Percentiles rank a stretch among this genome's conserved stretches.
Conservation (phyloP, 2,888 invertebrate genomes). For the Drosophila barbarae region DNA sequence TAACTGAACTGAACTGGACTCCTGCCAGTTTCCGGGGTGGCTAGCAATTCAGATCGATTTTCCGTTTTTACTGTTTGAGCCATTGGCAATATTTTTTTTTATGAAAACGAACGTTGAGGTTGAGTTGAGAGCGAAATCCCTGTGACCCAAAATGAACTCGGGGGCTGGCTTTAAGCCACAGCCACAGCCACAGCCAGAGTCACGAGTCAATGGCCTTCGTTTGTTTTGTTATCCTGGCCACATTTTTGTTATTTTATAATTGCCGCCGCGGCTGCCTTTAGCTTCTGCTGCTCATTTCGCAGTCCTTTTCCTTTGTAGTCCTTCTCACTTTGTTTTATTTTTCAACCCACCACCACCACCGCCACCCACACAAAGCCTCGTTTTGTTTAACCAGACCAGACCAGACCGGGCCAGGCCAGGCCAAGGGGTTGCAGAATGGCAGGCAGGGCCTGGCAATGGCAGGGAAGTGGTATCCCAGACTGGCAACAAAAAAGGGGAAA, state of each 20-base stretch:
- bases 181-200: slow-evolving; percentile 17
- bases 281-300: slow-evolving; percentile 55
- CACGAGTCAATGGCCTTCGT: slow-evolving; percentile 36
- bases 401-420: slow-evolving; percentile 3
- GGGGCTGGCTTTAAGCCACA: background rate
- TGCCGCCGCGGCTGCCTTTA: slow-evolving; percentile 50
- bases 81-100: slow-evolving; percentile 36
- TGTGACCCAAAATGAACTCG: slow-evolving; percentile 37
- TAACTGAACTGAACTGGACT: slow-evolving; percentile 9
- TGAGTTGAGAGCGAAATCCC: slow-evolving; percentile 17
- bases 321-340: slow-evolving; percentile 29
- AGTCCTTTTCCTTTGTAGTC: slow-evolving; percentile 51
- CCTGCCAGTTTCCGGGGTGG: slow-evolving; percentile 45
- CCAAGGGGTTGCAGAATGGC: slow-evolving; percentile 24
- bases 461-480: slow-evolving; percentile 16
- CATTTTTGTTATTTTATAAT: slow-evolving; percentile 71
- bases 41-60: slow-evolving; percentile 38
- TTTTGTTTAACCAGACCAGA: slow-evolving; percentile 59
- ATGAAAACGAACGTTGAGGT: slow-evolving; percentile 21
- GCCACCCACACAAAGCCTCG: background rate
- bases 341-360: background rate
- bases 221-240: slow-evolving; percentile 37
- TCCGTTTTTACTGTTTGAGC: slow-evolving; percentile 8
- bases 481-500: background rate
- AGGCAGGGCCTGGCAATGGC: background rate